Base-by-base conservation (phyloP, 2,113 vertebrate genomes). In the Probosciger aterrimus region DNA sequence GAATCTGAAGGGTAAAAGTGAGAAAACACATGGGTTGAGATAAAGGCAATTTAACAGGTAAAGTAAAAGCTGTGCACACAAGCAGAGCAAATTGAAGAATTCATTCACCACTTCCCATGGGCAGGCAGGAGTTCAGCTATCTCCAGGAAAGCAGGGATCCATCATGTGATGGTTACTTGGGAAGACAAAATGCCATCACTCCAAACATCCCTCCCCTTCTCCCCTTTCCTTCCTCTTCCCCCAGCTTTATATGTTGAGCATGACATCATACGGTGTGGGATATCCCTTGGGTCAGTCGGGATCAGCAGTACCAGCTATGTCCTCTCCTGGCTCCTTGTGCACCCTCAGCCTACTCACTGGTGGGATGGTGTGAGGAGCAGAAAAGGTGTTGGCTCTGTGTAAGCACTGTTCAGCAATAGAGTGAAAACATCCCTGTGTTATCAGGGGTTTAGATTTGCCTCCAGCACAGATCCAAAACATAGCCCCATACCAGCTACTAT, bases 401-500 rank as follows among this genome's bases (percentile, higher is more conserved):
- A n/a, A 50, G 7, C 28, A 14, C 33, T 52, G 37, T 33, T 77
- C 57, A 50, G 19, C 33, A 23, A 14, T 7, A 31, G 15, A 18
- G 22, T 35, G 5, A 52, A 52, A 71, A 41, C 20, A 35, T 41
- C 33, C 17, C 37, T 27, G 14, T 39, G 31, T 59, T 39, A 71
- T 7, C 11, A 35, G 30, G 35, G 18, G 57, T 59, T 59, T 24
- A 59, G 57, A 24, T n/a, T 5, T 10, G 30, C 41, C 64, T 77
- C 30, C 50, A 46, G 24, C 49, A 59, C 11, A 28, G 65, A 31
- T 6, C 20, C 24, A 70, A 77, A 87, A 30, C 17, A 44, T 20
- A 70, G 47, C 27, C 41, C 22, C 18, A 25, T 39, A 67, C 0
- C 0, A 91, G 14, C 18, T 70, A 11, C 24, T 27, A 11, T 0